Percentiles rank a stretch among this genome's conserved stretches.
Evolutionary conservation across 2,113 vertebrate genomes (phyloP).

Genomic region (Engraulis encrasicolus): DNA sequence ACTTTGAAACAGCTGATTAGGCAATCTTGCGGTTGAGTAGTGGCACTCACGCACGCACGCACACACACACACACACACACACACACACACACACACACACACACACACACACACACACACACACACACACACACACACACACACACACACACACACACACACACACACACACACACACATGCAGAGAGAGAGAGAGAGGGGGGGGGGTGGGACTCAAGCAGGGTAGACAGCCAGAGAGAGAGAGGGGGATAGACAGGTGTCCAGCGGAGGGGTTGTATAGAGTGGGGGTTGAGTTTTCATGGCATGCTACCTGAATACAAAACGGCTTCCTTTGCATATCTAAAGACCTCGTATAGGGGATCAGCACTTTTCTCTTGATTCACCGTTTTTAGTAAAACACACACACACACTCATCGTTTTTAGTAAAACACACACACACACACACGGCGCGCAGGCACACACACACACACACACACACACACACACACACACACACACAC

Average conservation of each 20-base stretch:
- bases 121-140: neutral
- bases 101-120: neutral
- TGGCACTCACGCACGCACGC: no score
- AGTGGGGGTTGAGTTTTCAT: neutral
- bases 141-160: neutral
- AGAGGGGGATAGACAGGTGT: neutral
- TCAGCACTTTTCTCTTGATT: neutral
- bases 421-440: neutral
- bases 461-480: neutral
- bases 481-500: neutral
- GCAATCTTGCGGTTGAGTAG: no score
- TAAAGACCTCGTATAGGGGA: neutral
- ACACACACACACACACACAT: neutral
- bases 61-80: no score
- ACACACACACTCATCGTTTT: neutral
- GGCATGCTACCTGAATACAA: neutral
- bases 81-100: neutral
- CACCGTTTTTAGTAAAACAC: neutral
- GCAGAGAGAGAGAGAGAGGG: no score
- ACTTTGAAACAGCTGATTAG: no score
- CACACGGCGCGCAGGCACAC: no score
- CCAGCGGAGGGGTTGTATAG: neutral
- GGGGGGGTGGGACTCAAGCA: no score
- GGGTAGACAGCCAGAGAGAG: neutral
- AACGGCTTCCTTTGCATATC: conserved; percentile 7